A percentile compares a stretch with the other conserved stretches of the same genome.
Evolutionary conservation across 2,113 vertebrate species (phyloP).

Genomic region (Montifringilla adamsi): DNA sequence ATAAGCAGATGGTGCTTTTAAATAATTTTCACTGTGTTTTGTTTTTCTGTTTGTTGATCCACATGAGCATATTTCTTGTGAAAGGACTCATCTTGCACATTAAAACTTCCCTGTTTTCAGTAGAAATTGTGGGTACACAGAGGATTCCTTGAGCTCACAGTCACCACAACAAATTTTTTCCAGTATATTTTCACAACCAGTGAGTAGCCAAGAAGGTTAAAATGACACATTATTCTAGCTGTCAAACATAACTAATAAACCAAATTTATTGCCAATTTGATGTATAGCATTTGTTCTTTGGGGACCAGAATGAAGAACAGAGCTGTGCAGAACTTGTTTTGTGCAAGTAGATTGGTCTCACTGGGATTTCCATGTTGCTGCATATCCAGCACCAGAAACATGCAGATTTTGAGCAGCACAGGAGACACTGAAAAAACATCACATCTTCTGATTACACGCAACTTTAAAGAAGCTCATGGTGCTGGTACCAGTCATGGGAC

Average conservation of each 20-base stretch:
- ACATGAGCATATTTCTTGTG: background rate
- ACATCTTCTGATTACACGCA: background rate
- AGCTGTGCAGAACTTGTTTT: background rate
- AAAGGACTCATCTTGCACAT: background rate
- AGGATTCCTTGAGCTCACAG: background rate
- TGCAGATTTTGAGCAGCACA: background rate
- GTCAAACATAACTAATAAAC: background rate
- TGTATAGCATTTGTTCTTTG: background rate
- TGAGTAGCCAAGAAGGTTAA: background rate
- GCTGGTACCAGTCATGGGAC: background rate
- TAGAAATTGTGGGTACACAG: background rate
- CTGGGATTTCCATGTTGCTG: background rate
- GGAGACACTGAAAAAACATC: background rate
- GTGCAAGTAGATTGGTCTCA: background rate
- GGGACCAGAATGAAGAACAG: background rate
- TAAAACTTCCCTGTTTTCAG: background rate
- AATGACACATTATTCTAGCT: background rate
- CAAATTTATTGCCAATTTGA: background rate
- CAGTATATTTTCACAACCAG: background rate
- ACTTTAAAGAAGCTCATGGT: background rate
- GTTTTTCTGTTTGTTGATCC: background rate
- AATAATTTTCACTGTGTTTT: background rate
- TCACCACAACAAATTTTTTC: background rate
- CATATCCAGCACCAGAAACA: background rate
- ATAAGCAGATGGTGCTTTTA: slow-evolving; percentile 25